Evolutionary conservation across 2,797 vertebrate species (phyloP).

Genomic region (Cuculus canorus): DNA sequence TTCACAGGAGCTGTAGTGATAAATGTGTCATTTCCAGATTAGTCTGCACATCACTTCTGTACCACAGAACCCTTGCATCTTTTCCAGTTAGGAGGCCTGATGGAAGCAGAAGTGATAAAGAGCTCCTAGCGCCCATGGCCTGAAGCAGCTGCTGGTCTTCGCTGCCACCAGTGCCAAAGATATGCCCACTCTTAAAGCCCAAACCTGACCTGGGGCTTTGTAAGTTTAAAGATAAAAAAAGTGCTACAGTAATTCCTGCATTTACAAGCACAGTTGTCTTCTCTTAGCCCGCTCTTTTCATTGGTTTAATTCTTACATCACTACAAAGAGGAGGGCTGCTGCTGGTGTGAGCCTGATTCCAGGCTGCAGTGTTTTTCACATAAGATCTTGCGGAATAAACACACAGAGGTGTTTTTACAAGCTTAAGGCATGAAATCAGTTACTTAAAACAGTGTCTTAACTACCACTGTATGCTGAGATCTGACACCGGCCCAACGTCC

Average conservation of each 20-base stretch:
- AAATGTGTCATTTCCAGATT: neutral
- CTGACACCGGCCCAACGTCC: neutral
- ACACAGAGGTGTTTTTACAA: neutral
- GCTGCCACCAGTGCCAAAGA: neutral
- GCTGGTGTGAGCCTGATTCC: accelerated
- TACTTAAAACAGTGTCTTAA: neutral
- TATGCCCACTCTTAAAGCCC: neutral
- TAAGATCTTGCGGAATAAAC: neutral
- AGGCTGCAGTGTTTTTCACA: neutral
- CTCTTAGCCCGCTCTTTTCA: neutral
- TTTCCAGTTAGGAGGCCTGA: neutral
- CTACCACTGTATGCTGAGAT: neutral
- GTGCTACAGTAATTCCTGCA: neutral
- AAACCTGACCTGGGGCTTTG: neutral
- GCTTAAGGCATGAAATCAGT: neutral
- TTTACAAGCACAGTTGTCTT: neutral
- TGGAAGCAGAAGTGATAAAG: neutral
- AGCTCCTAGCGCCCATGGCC: neutral
- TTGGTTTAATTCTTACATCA: neutral
- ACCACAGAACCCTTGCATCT: neutral
- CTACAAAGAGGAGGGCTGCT: neutral
- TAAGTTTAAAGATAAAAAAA: neutral
- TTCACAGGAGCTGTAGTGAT: neutral
- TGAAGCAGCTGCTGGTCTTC: neutral
- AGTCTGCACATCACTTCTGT: neutral